Evolutionary conservation across 1,140 invertebrate species (phyloP), one percentile per base, ranked within the genome.

Genomic region (Leucophenga varia): DNA sequence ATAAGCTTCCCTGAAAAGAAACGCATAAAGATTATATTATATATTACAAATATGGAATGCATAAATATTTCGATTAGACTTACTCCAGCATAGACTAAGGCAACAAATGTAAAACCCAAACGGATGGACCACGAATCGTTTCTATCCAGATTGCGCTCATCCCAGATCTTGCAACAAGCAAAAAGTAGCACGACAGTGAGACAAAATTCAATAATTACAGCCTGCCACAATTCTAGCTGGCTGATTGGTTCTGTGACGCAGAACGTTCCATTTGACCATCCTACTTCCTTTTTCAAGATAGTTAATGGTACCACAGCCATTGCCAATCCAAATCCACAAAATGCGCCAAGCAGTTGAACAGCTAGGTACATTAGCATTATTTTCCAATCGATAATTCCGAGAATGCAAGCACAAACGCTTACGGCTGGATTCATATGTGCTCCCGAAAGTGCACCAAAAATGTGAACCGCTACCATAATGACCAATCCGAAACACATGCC

Each of bases 361-460:
- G 44, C 6, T 3, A 49, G 8, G 5, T 55, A 55, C 4, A 12
- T 41, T 1, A 49, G 9, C 46, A 55, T 45, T 17, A 42, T 1
- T 18, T 31, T 8, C 41, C 45, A 49, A 1, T 45, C 28, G 41
- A 55, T 55, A 0, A 32, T 13, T 2, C 42, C 34, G 0, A 55
- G 6, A 7, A 55, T 49, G 2, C 32, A 31, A 10, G 54, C 54
- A 4, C 25, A 5, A 0, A 14, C n/a, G 12, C 37, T 45, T 1
- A 55, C 50, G 20, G 50, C 25, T 0, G 54, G 54, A 46, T 55
- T 53, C 0, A 55, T 14, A 35, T 55, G 54, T 6, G 41, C 45
- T 1, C 46, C 50, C 12, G 45, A 41, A 3, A 55, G 1, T 2
- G 53, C 44, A 1, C 22, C 42, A 8, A 53, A 55, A 8, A 4